Base-by-base conservation (phyloP, 2,888 invertebrate genomes). In the Meandrusa payeni region DNA sequence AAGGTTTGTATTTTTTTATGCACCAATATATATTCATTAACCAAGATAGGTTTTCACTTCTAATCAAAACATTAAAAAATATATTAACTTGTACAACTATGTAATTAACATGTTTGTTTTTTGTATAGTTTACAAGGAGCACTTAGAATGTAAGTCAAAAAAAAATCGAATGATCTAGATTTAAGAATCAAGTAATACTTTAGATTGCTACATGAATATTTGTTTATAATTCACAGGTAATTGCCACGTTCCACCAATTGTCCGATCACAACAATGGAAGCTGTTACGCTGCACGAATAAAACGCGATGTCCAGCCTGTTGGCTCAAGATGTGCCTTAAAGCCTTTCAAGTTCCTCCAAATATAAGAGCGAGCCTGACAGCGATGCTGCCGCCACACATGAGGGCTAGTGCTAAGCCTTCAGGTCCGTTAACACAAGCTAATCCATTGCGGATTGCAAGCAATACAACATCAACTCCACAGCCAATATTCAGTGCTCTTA, bases 251-350 rank as follows among this genome's bases (percentile, higher is more conserved):
- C 91, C 93, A 34, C 92, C 94, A 24, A 90, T 92, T 47, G 90
- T 92, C 1, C 89, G 93, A 55, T 92, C 92, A 52, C 93, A 93
- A 60, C 91, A 92, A 57, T 92, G 92, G 91, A 92, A 92, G 61
- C 73, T 92, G 54, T 83, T 91, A 45, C 81, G 89, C 53, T 93
- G 93, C 69, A 91, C 93, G 17, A 93, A 92, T 65, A 93, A 93
- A 65, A 90, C 93, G 24, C 88, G 95, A 22, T 97, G 96, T 76
- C 92, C 93, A 38, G 95, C 95, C 7, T 97, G 96, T 73, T 96
- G 96, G 95, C 88, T 96, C 5, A 94, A 93, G 76, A 91, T 94
- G 89, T 96, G 96, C 70, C 81, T 96, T 28, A 91, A 92, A 61
- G 91, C 93, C 46, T 94, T 94, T 74, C 93, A 94, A 76, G 91